Percentiles rank a stretch among this genome's conserved stretches.
Evolutionary conservation across 2,888 invertebrate species (phyloP).

Genomic region (Heliconius erato): DNA sequence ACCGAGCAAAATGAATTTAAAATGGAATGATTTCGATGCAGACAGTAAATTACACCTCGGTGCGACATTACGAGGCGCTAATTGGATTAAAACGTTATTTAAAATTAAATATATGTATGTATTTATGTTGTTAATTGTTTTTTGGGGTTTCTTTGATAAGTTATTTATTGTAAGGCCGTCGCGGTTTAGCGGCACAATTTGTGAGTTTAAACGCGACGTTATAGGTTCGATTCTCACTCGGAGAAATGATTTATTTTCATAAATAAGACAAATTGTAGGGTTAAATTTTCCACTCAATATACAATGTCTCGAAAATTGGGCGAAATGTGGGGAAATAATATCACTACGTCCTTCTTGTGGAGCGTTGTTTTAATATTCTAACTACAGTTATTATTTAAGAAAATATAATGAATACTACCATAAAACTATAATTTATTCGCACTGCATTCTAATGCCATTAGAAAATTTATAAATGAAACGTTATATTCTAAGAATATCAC

Average conservation of each 20-base stretch:
- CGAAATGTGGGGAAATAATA: too few species aligned
- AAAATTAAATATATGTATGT: conserved; percentile 24
- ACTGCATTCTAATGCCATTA: neutral
- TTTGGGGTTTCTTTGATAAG: neutral
- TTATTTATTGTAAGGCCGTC: neutral
- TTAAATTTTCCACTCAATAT: neutral
- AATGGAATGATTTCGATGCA: conserved; percentile 40
- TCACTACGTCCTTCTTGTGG: neutral
- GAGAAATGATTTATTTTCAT: too few species aligned
- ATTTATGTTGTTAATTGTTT: neutral
- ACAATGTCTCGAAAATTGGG: too few species aligned
- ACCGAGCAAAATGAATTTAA: conserved; percentile 29
- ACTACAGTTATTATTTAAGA: neutral
- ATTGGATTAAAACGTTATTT: conserved; percentile 40
- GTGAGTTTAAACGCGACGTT: neutral
- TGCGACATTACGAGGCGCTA: conserved; percentile 37
- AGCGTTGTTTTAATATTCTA: neutral
- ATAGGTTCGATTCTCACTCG: neutral
- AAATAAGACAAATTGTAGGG: neutral
- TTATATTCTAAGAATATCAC: conserved; percentile 9
- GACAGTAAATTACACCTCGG: conserved; percentile 41
- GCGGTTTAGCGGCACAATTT: neutral
- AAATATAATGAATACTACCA: too few species aligned
- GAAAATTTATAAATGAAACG: conserved; percentile 1
- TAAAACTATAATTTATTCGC: neutral